Evolutionary conservation across 2,888 invertebrate genomes (phyloP).

Genomic region (Pollenia griseotomentosa): DNA sequence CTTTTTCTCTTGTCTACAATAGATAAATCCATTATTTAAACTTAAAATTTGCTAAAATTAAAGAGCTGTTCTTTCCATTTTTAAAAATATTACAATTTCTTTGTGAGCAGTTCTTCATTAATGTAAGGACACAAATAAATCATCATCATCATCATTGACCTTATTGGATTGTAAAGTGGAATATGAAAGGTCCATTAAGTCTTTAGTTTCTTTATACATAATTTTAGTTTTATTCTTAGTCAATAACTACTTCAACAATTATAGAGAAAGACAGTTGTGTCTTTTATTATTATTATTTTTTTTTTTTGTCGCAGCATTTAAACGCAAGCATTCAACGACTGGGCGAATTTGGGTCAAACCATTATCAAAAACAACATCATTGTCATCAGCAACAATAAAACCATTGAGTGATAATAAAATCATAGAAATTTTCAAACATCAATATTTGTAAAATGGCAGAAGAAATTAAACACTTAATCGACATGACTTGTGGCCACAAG

Average conservation of each 20-base stretch:
- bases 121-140: slow-evolving; percentile 47
- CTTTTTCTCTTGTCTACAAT: not conserved
- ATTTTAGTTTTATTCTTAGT: slow-evolving; percentile 8
- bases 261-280: slow-evolving; percentile 26
- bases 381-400: slow-evolving; percentile 57
- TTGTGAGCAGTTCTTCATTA: slow-evolving; percentile 23
- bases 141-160: slow-evolving; percentile 56
- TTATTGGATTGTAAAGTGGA: slow-evolving; percentile 47
- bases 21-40: too few species aligned
- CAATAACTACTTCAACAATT: slow-evolving; percentile 44
- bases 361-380: slow-evolving; percentile 60
- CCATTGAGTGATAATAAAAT: slow-evolving; percentile 58
- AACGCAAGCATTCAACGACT: slow-evolving; percentile 52
- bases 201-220: slow-evolving; percentile 6
- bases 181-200: slow-evolving; percentile 39
- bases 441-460: slow-evolving; percentile 33
- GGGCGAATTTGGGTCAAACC: slow-evolving; percentile 62
- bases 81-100: slow-evolving; percentile 16
- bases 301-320: slow-evolving; percentile 47
- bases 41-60: slow-evolving; percentile 1
- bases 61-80: not conserved
- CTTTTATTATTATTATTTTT: not conserved
- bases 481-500: slow-evolving; percentile 22
- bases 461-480: not conserved
- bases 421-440: slow-evolving; percentile 58